Conservation (phyloP, 2,888 invertebrate genomes). For the Chrysodeixis includens region DNA sequence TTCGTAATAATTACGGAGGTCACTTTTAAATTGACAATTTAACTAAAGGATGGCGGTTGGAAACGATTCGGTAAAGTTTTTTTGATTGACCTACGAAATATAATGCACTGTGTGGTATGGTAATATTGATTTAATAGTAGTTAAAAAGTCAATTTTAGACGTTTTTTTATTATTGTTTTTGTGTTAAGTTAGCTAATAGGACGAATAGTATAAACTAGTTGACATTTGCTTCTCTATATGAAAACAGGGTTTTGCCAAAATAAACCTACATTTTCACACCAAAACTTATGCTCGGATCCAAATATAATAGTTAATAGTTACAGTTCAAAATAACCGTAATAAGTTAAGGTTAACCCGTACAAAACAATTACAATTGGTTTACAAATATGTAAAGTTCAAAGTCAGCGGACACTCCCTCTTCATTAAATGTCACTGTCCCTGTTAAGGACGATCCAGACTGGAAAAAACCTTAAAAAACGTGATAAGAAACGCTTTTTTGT, state of each 20-base stretch:
- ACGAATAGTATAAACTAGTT: too few relatives aligned
- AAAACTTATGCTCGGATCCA: too few relatives aligned
- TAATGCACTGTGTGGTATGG: background rate
- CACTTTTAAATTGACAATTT: conserved; percentile 36
- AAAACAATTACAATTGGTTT: conserved; percentile 55
- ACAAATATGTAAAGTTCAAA: conserved; percentile 69
- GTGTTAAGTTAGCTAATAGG: too few relatives aligned
- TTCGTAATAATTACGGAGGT: conserved; percentile 55
- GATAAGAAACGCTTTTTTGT: conserved; percentile 15
- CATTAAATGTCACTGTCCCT: conserved; percentile 54
- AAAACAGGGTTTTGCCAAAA: too few relatives aligned
- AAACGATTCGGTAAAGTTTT: conserved; percentile 8
- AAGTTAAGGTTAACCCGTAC: conserved; percentile 44
- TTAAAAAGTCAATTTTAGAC: background rate
- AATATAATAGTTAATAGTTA: background rate
- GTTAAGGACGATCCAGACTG: conserved; percentile 48
- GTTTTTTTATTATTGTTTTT: too few relatives aligned
- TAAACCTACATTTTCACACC: too few relatives aligned
- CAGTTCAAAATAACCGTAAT: conserved; percentile 6
- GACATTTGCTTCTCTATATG: too few relatives aligned
- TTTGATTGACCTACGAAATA: background rate
- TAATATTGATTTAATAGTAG: background rate
- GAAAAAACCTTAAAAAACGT: conserved; percentile 17
- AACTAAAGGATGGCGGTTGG: conserved; percentile 25
- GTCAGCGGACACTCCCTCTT: conserved; percentile 55